These are phyloP conservation scores for Montipora efflorescens DNA, from an alignment of 64 coral and sea anemone genomes.

Conservation along the genomic window DNA sequence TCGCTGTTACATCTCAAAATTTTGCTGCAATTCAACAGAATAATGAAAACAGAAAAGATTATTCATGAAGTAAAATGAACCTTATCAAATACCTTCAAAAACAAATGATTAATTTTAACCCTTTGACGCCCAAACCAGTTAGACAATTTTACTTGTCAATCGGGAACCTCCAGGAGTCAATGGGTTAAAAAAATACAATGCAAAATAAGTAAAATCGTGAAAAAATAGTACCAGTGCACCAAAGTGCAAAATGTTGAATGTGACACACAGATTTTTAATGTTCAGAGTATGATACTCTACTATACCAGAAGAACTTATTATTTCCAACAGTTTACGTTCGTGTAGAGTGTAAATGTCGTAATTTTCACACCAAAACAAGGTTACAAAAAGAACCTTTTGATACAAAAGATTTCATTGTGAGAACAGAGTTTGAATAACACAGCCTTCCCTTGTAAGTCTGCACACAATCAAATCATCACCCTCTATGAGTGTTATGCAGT, in stretches of 20 bases:
- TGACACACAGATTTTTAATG: background rate
- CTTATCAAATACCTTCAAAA: background rate
- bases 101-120: background rate
- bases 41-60: too few relatives aligned
- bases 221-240: background rate
- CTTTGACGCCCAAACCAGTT: too few relatives aligned
- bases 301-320: background rate
- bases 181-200: background rate
- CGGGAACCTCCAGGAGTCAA: too few relatives aligned
- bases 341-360: background rate
- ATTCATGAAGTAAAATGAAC: background rate
- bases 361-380: slow-evolving; percentile 52
- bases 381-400: slow-evolving; percentile 61
- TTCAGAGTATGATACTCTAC: background rate
- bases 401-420: slow-evolving; percentile 52
- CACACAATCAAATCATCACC: background rate
- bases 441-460: background rate
- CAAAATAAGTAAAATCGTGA: background rate
- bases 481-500: background rate
- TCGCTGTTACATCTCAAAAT: too few relatives aligned
- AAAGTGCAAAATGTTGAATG: background rate
- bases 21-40: too few relatives aligned
- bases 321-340: background rate
- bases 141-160: too few relatives aligned
- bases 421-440: background rate